These are phyloP conservation scores for Alethe castanea DNA, from an alignment of 2,113 vertebrate species.

Conservation along the genomic window DNA sequence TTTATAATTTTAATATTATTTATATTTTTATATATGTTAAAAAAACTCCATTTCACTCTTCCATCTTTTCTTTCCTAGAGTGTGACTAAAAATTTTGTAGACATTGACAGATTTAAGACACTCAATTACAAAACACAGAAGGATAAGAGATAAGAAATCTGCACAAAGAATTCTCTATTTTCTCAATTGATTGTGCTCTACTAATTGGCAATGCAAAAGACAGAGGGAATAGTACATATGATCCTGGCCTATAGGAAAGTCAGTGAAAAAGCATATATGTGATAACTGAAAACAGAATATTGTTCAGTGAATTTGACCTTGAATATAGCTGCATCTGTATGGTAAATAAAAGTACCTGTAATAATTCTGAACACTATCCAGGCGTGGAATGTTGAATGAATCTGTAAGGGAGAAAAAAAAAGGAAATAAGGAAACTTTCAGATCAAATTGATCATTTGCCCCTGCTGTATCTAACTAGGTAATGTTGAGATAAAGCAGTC, in stretches of 20 bases:
- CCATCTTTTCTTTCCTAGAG: not conserved
- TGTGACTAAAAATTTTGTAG: not conserved
- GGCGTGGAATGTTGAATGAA: conserved; percentile 89
- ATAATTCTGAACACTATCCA: conserved; percentile 89
- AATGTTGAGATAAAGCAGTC: not conserved
- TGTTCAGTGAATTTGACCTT: not conserved
- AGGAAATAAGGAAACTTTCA: not conserved
- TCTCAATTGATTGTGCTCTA: not conserved
- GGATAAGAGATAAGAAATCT: not conserved
- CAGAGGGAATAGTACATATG: not conserved
- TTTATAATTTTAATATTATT: not conserved
- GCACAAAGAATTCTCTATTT: not conserved
- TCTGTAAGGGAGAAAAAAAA: conserved; percentile 76
- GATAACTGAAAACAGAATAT: not conserved
- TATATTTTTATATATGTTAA: not conserved
- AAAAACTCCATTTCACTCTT: not conserved
- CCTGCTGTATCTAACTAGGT: not conserved
- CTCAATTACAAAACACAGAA: not conserved
- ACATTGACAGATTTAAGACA: not conserved
- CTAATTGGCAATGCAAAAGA: not conserved
- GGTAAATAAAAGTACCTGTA: conserved; percentile 83
- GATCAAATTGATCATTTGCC: not conserved
- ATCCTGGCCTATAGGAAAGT: not conserved
- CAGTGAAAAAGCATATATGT: not conserved
- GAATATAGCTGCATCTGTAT: not conserved